Conservation (phyloP, 2,113 vertebrate species). For the Gopherus evgoodei region DNA sequence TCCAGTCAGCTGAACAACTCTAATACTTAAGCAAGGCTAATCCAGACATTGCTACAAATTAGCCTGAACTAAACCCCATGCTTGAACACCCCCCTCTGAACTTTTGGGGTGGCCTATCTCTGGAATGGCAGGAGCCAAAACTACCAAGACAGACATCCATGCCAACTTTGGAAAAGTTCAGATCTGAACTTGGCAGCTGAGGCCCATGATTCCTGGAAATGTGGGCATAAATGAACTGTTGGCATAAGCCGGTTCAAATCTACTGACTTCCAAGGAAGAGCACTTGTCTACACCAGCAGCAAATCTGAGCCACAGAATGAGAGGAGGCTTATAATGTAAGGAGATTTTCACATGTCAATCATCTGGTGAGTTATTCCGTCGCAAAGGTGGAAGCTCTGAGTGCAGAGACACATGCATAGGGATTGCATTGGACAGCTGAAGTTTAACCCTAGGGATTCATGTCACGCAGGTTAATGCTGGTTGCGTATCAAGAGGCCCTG, state of each 20-base stretch:
- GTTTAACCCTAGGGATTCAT: neutral
- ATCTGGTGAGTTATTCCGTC: neutral
- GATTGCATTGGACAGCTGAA: neutral
- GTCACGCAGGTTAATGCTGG: neutral
- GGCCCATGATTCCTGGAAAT: neutral
- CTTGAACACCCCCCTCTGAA: accelerated
- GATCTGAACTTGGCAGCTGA: neutral
- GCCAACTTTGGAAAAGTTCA: neutral
- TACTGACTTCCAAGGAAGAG: neutral
- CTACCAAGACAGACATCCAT: accelerated
- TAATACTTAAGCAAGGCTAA: neutral
- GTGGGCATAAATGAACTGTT: neutral
- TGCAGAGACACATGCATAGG: neutral
- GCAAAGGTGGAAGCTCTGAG: neutral
- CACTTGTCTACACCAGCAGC: neutral
- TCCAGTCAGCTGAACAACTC: accelerated
- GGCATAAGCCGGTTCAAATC: neutral
- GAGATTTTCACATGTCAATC: neutral
- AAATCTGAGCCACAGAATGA: neutral
- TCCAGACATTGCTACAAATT: neutral
- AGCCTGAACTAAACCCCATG: neutral
- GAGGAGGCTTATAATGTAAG: neutral
- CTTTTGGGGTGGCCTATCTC: accelerated
- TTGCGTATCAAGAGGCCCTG: neutral
- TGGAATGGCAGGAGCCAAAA: accelerated